Base-by-base conservation (phyloP, 1,140 invertebrate species). In the Ectropis grisescens region DNA sequence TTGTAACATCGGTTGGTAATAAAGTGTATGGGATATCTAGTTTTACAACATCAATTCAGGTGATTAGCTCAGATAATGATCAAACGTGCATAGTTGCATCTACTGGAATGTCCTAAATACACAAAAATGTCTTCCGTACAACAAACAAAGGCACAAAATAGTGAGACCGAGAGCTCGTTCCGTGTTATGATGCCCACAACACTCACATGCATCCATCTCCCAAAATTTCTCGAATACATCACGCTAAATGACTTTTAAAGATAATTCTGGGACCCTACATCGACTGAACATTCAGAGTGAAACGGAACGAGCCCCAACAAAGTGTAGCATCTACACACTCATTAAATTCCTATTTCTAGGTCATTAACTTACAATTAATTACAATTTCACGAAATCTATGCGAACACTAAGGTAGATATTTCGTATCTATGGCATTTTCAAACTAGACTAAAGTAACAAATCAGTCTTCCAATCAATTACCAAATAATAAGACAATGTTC, bases 381-480 rank as follows among this genome's bases (percentile, higher is more conserved):
- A 50, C 19, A 42, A 26, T 23, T 40, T 44, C 50, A 47, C 33
- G 30, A 45, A 19, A 10, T 26, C 2, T 7, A 65, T 60, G 60
- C 53, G 57, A 64, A 68, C 52, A 61, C 54, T 68, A 66, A 47
- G 39, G 42, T 47, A 48, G 32, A 41, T 42, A 44, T 38, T 47
- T 61, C 52, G 60, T 74, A 72, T 81, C 72, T 81, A 78, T 81
- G 72, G 72, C 76, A 81, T 78, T 78, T 62, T 76, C 69, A 66
- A 78, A 80, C 72, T 80, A 80, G 75, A 80, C 75, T 80, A 80
- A 66, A 80, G 62, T 80, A 80, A 76, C 69, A 71, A 78, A 80
- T 80, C 75, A 80, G 75, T 80, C 75, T 80, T 80, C 60, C 54
- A 76, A 66, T 56, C 35, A 65, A 76, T 71, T 75, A 76, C 46